Percentiles rank a stretch among this genome's conserved stretches.
These are phyloP conservation scores for Origma solitaria DNA, from an alignment of 2,113 vertebrate genomes.

Conservation along the genomic window DNA sequence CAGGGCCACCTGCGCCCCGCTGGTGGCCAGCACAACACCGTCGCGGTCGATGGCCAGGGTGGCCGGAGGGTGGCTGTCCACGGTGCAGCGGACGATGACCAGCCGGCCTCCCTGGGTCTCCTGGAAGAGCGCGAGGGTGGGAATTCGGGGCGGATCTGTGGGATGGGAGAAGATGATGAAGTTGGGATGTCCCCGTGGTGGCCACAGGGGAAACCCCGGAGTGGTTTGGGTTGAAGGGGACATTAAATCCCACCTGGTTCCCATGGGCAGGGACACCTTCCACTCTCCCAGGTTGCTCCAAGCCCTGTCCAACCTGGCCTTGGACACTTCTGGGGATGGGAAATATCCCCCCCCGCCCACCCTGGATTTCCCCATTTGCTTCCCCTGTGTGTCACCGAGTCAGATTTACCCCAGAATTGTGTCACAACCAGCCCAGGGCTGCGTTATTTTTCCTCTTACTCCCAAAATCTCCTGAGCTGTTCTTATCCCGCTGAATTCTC, in stretches of 20 bases:
- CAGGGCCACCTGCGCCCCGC: not conserved
- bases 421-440: not conserved
- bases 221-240: not conserved
- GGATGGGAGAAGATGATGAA: not conserved
- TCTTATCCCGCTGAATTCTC: fast-evolving
- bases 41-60: conserved; percentile 12
- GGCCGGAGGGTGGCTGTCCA: conserved; percentile 68
- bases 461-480: not conserved
- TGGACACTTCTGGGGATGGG: too few relatives aligned
- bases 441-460: not conserved
- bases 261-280: not conserved
- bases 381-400: fast-evolving
- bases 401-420: not conserved
- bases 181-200: fast-evolving
- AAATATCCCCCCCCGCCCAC: fast-evolving
- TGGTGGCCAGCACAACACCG: conserved; percentile 17
- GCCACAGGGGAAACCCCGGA: fast-evolving
- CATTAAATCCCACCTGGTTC: not conserved
- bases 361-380: not conserved
- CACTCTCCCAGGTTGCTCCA: not conserved
- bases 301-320: not conserved
- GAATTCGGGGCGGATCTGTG: conserved; percentile 62
- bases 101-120: conserved; percentile 42
- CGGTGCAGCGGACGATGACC: conserved; percentile 58
- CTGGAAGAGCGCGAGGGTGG: conserved; percentile 55